Evolutionary conservation across 2,113 vertebrate genomes (phyloP).

Genomic region (Centropus bengalensis): DNA sequence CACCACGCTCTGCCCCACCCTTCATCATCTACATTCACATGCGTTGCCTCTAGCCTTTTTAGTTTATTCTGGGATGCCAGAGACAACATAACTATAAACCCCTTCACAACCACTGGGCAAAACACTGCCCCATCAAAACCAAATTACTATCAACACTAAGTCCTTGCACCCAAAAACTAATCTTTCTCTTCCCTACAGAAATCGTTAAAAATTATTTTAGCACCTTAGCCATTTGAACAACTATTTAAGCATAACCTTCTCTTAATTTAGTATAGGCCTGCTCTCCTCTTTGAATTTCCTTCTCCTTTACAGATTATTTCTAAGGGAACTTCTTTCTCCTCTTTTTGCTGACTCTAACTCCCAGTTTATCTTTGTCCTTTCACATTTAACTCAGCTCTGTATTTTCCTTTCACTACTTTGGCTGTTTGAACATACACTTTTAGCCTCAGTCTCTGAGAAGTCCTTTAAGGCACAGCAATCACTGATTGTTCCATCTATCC

Average conservation of each 20-base stretch:
- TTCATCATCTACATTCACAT: background rate
- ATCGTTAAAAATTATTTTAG: conserved; percentile 17
- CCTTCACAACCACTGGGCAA: background rate
- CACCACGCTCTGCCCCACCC: background rate
- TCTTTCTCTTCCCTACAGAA: background rate
- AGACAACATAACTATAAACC: accelerated
- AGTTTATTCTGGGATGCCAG: background rate
- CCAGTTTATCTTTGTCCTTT: conserved; percentile 50
- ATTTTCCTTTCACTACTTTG: background rate
- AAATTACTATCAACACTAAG: background rate
- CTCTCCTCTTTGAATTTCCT: conserved; percentile 20
- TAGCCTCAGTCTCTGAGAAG: background rate
- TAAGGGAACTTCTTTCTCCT: conserved; percentile 21
- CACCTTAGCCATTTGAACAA: background rate
- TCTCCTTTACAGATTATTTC: conserved; percentile 30
- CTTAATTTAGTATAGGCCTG: background rate
- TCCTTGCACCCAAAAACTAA: background rate
- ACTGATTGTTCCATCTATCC: background rate
- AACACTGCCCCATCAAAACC: background rate
- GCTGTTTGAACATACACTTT: background rate
- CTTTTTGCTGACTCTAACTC: conserved; percentile 52
- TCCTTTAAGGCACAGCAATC: background rate
- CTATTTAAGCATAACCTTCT: background rate
- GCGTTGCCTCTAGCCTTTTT: background rate
- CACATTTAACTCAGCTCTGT: background rate